Evolutionary conservation across 1,140 invertebrate genomes (phyloP).

Genomic region (Hestina assimilis): DNA sequence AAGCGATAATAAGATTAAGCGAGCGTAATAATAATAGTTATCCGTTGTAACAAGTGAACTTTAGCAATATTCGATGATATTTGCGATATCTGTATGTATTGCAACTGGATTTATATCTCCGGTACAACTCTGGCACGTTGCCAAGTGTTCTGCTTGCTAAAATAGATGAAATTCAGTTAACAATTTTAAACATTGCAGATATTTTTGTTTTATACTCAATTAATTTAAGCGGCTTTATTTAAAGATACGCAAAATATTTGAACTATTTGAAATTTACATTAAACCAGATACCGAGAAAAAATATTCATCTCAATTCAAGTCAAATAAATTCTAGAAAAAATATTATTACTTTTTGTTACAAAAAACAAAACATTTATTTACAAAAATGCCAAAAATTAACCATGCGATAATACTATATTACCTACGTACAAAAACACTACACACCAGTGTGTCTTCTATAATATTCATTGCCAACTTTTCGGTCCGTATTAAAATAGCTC

Average conservation of each 20-base stretch:
- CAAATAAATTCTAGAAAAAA: not conserved
- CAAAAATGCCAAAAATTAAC: not conserved
- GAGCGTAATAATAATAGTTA: not conserved
- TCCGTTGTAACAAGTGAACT: constrained; percentile 1
- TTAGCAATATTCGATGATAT: constrained; percentile 40
- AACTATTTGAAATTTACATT: no score
- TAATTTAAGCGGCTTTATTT: no score
- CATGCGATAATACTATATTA: not conserved
- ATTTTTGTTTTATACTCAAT: not conserved
- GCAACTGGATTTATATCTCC: constrained; percentile 24
- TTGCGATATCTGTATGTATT: constrained; percentile 14
- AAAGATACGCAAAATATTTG: no score
- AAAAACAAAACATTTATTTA: no score
- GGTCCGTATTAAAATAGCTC: constrained; percentile 34
- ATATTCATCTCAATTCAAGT: not conserved
- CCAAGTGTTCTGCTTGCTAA: constrained; percentile 39
- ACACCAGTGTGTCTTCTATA: not conserved
- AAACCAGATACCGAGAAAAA: not conserved
- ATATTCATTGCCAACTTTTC: constrained; percentile 32
- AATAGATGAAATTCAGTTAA: constrained; percentile 41
- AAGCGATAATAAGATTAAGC: not conserved
- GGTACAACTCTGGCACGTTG: constrained; percentile 29
- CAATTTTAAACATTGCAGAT: constrained; percentile 27
- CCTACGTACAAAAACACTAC: not conserved
- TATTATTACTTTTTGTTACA: not conserved